phyloP scores from a whole-genome alignment of 30 jellyfish, hydroid and myxozoan genomes.

The Clytia hemisphaerica region DNA sequence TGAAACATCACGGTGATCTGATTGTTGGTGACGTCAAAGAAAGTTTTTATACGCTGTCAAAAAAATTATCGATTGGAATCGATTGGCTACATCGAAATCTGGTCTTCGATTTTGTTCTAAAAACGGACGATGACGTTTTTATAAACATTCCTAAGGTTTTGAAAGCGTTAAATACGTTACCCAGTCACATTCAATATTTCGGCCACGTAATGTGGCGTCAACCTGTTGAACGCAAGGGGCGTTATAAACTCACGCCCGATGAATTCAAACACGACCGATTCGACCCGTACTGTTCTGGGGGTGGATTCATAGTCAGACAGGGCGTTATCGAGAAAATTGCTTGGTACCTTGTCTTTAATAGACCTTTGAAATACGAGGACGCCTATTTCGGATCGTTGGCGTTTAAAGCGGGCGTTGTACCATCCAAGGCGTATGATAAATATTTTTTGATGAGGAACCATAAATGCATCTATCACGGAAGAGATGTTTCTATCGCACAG shows the following conservation, averaged over 20 bases:
- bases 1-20: no score
- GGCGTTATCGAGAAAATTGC: conserved; percentile 15
- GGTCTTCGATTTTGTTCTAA: conserved; percentile 8
- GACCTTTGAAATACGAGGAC: conserved; percentile 20
- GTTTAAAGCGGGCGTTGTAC: conserved; percentile 20
- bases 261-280: conserved; percentile 9
- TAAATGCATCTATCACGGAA: conserved; percentile 30
- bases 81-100: not conserved
- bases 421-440: not conserved
- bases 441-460: conserved; percentile 25
- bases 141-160: not conserved
- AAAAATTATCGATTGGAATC: conserved; percentile 23
- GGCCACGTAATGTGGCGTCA: conserved; percentile 13
- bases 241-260: conserved; percentile 20
- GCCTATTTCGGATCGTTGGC: conserved; percentile 27
- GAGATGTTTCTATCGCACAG: conserved; percentile 27
- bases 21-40: conserved; percentile 27
- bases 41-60: conserved; percentile 22
- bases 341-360: conserved; percentile 6
- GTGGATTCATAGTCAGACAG: conserved; percentile 27
- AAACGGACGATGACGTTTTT: conserved; percentile 42
- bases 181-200: not conserved
- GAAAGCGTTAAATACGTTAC: not conserved
- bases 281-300: conserved; percentile 49
- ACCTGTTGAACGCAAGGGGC: conserved; percentile 18